These are phyloP conservation scores for Meandrina meandrites DNA, from an alignment of 92 coral and sea anemone genomes.

Conservation along the genomic window DNA sequence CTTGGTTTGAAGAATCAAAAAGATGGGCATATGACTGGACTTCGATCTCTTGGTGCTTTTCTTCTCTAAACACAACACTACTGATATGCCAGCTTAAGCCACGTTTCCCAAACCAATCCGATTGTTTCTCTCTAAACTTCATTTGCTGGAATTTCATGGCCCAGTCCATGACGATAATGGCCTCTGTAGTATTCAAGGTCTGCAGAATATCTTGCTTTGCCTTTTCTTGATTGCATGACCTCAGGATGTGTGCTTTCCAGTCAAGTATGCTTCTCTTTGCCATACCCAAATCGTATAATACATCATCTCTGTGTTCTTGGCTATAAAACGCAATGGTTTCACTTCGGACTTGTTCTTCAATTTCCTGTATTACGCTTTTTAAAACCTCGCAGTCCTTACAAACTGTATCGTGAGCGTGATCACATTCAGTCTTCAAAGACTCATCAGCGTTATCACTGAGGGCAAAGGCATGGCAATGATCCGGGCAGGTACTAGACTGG, in stretches of 20 bases:
- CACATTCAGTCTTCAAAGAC: no score
- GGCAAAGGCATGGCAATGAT: no score
- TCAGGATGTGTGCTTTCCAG: slow-evolving; percentile 75
- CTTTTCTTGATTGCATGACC: slow-evolving; percentile 71
- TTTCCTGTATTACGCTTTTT: no score
- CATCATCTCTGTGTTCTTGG: slow-evolving; percentile 53
- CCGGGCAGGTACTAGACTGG: no score
- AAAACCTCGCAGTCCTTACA: no score
- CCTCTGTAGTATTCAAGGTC: slow-evolving; percentile 32
- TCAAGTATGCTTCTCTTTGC: slow-evolving; percentile 58
- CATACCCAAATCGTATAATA: slow-evolving; percentile 45
- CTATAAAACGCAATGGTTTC: no score
- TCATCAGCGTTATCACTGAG: no score
- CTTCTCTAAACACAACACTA: slow-evolving; percentile 50
- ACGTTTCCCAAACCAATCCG: slow-evolving; percentile 71
- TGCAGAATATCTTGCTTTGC: slow-evolving; percentile 23
- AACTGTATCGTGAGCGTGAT: no score
- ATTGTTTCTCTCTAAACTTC: slow-evolving; percentile 73
- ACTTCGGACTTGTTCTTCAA: no score
- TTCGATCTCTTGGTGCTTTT: slow-evolving; percentile 22
- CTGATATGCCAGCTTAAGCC: slow-evolving; percentile 75
- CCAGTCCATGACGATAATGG: slow-evolving; percentile 68
- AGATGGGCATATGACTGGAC: slow-evolving; percentile 49
- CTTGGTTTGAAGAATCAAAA: slow-evolving; percentile 48
- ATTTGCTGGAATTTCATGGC: slow-evolving; percentile 72